These are phyloP conservation scores for Leptatherina wallacei DNA, from an alignment of 2,797 vertebrate genomes.

Conservation along the genomic window DNA sequence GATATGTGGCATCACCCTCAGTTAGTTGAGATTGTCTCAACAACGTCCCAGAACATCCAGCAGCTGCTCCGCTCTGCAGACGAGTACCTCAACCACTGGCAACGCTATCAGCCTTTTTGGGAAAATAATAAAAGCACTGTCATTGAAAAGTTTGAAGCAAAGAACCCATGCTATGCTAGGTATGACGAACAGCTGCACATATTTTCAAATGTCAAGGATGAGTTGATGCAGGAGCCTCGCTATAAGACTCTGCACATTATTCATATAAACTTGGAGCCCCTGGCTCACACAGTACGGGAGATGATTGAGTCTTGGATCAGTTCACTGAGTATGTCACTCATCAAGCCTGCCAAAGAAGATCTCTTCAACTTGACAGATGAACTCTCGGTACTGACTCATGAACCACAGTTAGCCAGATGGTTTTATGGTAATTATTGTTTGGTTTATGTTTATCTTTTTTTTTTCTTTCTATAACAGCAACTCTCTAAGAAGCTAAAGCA, in stretches of 20 bases:
- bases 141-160: conserved; percentile 89
- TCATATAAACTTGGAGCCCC: conserved; percentile 85
- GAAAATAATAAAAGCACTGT: conserved; percentile 86
- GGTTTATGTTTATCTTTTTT: conserved; percentile 11
- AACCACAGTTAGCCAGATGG: neutral
- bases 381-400: conserved; percentile 81
- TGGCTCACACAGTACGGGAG: conserved; percentile 84
- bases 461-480: conserved; percentile 71
- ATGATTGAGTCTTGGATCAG: conserved; percentile 86
- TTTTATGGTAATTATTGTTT: neutral
- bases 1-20: conserved; percentile 87
- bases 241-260: conserved; percentile 86
- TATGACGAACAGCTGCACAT: conserved; percentile 93
- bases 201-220: conserved; percentile 79
- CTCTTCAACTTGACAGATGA: conserved; percentile 86
- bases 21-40: conserved; percentile 82
- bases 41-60: conserved; percentile 87
- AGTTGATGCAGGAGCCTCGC: conserved; percentile 82
- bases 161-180: conserved; percentile 83
- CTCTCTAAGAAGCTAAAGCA: conserved; percentile 81
- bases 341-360: conserved; percentile 86
- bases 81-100: conserved; percentile 87
- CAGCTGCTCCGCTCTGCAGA: conserved; percentile 82
- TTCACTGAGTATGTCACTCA: conserved; percentile 88
- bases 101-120: conserved; percentile 89